These are phyloP conservation scores for Gallinago paraguaiae DNA, from an alignment of 2,113 vertebrate species.

Conservation along the genomic window DNA sequence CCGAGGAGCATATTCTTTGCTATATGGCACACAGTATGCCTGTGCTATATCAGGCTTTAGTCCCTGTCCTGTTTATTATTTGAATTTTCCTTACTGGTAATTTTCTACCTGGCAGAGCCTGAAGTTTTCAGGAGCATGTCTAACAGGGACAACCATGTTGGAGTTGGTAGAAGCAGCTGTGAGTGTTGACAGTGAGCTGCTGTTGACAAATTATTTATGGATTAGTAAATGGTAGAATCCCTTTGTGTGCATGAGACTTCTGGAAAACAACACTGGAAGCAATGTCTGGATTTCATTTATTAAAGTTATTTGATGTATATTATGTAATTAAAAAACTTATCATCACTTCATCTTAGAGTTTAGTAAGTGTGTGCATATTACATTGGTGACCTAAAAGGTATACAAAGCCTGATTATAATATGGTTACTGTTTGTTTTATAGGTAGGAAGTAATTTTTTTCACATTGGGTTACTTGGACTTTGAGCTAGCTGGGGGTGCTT, in stretches of 20 bases:
- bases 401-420: neutral
- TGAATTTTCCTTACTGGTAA: neutral
- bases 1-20: neutral
- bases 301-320: neutral
- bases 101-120: neutral
- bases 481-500: neutral
- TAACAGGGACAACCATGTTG: neutral
- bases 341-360: neutral
- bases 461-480: neutral
- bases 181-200: neutral
- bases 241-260: neutral
- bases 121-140: neutral
- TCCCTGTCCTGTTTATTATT: neutral
- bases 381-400: neutral
- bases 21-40: neutral
- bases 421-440: neutral
- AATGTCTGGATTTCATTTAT: neutral
- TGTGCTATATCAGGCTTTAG: accelerated
- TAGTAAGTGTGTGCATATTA: neutral
- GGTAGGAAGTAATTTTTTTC: neutral
- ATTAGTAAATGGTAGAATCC: neutral
- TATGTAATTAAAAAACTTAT: neutral
- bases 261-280: neutral
- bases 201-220: neutral
- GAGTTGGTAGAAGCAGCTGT: neutral